A percentile compares a stretch with the other conserved stretches of the same genome.
Conservation (phyloP, 2,888 invertebrate species). For the Colostygia pectinataria region DNA sequence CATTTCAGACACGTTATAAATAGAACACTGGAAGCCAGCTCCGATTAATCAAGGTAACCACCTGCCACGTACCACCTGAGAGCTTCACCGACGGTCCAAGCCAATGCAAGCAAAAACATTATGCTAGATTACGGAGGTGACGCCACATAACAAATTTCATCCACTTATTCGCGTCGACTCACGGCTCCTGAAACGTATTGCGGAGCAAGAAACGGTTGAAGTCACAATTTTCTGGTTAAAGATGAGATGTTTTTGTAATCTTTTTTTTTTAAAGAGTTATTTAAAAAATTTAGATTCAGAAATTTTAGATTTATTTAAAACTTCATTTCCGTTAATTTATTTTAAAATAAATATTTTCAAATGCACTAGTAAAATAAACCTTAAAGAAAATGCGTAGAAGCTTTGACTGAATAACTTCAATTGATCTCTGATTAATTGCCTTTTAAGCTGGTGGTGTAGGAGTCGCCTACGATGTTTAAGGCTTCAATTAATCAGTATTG, state of each 20-base stretch:
- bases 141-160: conserved; percentile 46
- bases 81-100: conserved; percentile 33
- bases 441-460: not conserved
- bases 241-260: conserved; percentile 4
- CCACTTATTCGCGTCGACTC: conserved; percentile 25
- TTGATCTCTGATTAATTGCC: not conserved
- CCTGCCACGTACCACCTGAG: conserved; percentile 58
- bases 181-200: conserved; percentile 21
- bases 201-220: conserved; percentile 19
- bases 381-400: not conserved
- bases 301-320: not conserved
- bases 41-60: conserved; percentile 71
- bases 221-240: conserved; percentile 10
- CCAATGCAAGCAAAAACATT: conserved; percentile 57
- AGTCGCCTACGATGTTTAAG: conserved; percentile 18
- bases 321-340: too few relatives aligned
- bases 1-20: conserved; percentile 66
- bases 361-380: too few relatives aligned
- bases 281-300: not conserved
- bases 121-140: conserved; percentile 49
- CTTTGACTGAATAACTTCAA: not conserved
- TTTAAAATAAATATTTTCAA: too few relatives aligned
- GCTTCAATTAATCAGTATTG: conserved; percentile 31
- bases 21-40: conserved; percentile 51
- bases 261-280: conserved; percentile 1